Base-by-base conservation (phyloP, 2,888 invertebrate genomes). In the Tachina fera region DNA sequence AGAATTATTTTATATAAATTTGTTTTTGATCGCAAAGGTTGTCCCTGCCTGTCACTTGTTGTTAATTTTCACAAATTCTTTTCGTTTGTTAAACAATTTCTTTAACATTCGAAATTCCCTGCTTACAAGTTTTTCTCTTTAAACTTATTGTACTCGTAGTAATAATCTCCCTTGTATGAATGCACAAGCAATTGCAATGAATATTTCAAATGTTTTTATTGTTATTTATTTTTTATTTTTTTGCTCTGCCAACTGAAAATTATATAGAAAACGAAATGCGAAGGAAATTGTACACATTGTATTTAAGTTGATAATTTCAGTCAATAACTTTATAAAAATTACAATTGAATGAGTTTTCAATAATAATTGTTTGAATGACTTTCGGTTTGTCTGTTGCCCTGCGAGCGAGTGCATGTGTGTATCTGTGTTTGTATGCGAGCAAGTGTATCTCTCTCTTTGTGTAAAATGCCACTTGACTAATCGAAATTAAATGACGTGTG, bases 401-500 rank as follows among this genome's bases (percentile, higher is more conserved):
- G 16, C 4, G 3, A 31, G 31, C n/a, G n/a, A n/a, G n/a, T n/a
- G n/a, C n/a, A n/a, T n/a, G n/a, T 31, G 19, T 63, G 19, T 63
- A 8, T 53, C 51, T 53, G 31, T 53, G 13, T 60, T 2, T 68
- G 11, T 39, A 5, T 14, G 8, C 56, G 14, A 39, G 53, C 19
- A 1, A 19, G 49, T 49, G 41, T 53, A 51, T 60, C 10, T 14
- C 9, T 41, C 13, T 1, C 13, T 76, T 47, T 65, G 43, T 65
- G 76, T 76, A 56, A 82, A 84, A 58, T 79, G 60, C 86, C 75
- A 83, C 79, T 89, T 88, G 79, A 89, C 92, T 92, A 92, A 92
- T 92, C 91, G 92, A 92, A 91, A 91, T 92, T 91, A 92, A 92
- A 92, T 92, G 92, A 92, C 91, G 92, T 92, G 92, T 91, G 92